Evolutionary conservation across 1,140 invertebrate species (phyloP).

Genomic region (Ceratina australensis): DNA sequence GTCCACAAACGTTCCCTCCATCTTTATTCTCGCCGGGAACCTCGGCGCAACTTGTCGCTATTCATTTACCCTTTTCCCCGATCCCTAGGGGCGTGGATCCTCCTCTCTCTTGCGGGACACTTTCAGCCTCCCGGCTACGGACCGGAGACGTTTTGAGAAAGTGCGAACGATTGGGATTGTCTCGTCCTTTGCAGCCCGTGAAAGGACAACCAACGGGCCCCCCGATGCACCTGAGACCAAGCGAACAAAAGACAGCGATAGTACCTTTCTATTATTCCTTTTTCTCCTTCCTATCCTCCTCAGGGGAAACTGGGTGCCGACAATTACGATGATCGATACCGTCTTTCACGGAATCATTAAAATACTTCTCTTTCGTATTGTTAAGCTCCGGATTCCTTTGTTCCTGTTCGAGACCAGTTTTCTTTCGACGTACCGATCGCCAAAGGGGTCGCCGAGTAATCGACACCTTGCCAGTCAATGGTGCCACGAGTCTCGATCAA

Average conservation of each 20-base stretch:
- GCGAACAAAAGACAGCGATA: conserved; percentile 20
- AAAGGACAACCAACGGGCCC: conserved; percentile 6
- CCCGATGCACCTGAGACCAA: conserved; percentile 4
- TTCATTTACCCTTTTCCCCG: conserved; percentile 46
- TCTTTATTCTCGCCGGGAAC: conserved; percentile 40
- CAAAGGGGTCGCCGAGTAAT: background rate
- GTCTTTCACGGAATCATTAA: conserved; percentile 6
- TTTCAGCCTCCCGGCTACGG: conserved; percentile 17
- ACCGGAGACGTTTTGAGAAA: conserved; percentile 44
- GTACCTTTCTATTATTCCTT: background rate
- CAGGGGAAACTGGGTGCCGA: background rate
- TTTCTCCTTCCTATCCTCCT: background rate
- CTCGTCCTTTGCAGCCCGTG: conserved; percentile 24
- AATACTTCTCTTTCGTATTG: background rate
- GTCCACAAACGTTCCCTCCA: conserved; percentile 1
- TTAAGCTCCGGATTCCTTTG: background rate
- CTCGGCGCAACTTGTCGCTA: conserved; percentile 47
- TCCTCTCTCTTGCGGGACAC: conserved; percentile 30
- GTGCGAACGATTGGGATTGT: conserved; percentile 43
- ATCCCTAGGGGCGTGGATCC: conserved; percentile 15
- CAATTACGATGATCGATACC: conserved; percentile 31
- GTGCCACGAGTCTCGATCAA: too few species aligned
- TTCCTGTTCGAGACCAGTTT: background rate
- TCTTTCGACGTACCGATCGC: background rate
- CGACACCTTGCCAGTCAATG: background rate